Percentiles rank a stretch among this genome's conserved stretches.
phyloP scores from a whole-genome alignment of 2,113 vertebrate species.

The Thamnophis sirtalis region DNA sequence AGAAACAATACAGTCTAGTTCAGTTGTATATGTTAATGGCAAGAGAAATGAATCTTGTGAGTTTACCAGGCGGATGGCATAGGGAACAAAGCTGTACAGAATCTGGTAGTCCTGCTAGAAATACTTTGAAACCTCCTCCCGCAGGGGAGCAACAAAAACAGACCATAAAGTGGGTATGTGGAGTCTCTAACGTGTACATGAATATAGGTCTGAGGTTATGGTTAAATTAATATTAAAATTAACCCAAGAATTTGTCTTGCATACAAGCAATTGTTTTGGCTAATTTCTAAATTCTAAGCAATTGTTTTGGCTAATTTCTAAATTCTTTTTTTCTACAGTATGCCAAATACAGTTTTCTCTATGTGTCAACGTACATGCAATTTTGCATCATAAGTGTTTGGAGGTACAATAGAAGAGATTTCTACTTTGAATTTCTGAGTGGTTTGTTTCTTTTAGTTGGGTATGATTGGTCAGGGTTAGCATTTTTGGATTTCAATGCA shows the following conservation, averaged over 20 bases:
- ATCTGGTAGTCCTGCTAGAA: too few species aligned
- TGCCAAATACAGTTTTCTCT: neutral
- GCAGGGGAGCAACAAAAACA: too few species aligned
- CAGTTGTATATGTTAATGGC: too few species aligned
- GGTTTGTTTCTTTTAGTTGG: neutral
- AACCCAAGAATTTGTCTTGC: neutral
- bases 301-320: neutral
- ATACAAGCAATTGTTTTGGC: neutral
- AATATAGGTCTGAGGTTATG: neutral
- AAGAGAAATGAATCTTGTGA: too few species aligned
- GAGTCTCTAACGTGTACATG: neutral
- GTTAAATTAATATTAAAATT: neutral
- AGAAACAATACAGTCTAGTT: too few species aligned
- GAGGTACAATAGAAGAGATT: neutral
- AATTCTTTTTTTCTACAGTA: neutral
- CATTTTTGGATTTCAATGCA: conserved; percentile 1
- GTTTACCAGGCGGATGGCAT: too few species aligned
- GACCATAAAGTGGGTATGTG: too few species aligned
- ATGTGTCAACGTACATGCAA: neutral
- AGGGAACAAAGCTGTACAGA: too few species aligned
- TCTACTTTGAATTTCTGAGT: neutral
- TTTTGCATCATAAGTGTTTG: neutral
- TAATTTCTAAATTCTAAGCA: neutral
- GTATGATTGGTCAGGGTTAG: neutral
- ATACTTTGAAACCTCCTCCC: too few species aligned